A percentile compares a stretch with the other conserved stretches of the same genome.
phyloP scores from a whole-genome alignment of 2,888 invertebrate species.

The Galeruca laticollis region DNA sequence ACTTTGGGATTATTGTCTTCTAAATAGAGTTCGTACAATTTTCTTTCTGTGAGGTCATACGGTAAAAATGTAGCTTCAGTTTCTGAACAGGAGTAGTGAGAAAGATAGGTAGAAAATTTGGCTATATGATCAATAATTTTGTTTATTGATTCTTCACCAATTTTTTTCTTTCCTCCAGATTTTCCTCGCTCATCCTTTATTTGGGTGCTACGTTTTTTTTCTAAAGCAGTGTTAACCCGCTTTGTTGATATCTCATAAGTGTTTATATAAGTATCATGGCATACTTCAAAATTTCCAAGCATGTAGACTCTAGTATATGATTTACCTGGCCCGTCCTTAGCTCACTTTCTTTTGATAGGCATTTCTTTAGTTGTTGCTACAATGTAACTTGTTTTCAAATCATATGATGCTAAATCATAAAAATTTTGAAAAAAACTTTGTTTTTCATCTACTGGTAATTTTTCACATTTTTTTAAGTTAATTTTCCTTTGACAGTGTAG shows the following conservation, averaged over 20 bases:
- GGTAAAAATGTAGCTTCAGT: no score
- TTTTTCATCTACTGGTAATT: constrained; percentile 16
- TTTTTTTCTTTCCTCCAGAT: no score
- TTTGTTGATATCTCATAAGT: no score
- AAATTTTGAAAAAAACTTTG: constrained; percentile 28
- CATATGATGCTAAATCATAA: constrained; percentile 28
- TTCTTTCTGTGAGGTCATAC: no score
- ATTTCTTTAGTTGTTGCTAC: no score
- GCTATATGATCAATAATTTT: constrained; percentile 38
- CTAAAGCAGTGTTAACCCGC: no score
- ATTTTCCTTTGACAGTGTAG: constrained; percentile 38
- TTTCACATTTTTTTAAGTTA: no score
- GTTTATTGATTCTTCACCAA: constrained; percentile 38
- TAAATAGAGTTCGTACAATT: constrained; percentile 35
- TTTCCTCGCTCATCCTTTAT: constrained; percentile 35
- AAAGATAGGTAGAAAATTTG: constrained; percentile 30
- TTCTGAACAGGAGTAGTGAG: no score
- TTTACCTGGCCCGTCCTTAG: constrained; percentile 13
- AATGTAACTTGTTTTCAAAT: constrained; percentile 32
- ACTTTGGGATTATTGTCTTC: constrained; percentile 34
- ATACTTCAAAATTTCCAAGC: constrained; percentile 33
- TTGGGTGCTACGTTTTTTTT: constrained; percentile 32
- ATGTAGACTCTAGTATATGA: constrained; percentile 37
- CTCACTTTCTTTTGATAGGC: constrained; percentile 37
- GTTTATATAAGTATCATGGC: constrained; percentile 42